A percentile compares a stretch with the other conserved stretches of the same genome.
Evolutionary conservation across 2,888 invertebrate genomes (phyloP).

Genomic region (Arctia plantaginis): DNA sequence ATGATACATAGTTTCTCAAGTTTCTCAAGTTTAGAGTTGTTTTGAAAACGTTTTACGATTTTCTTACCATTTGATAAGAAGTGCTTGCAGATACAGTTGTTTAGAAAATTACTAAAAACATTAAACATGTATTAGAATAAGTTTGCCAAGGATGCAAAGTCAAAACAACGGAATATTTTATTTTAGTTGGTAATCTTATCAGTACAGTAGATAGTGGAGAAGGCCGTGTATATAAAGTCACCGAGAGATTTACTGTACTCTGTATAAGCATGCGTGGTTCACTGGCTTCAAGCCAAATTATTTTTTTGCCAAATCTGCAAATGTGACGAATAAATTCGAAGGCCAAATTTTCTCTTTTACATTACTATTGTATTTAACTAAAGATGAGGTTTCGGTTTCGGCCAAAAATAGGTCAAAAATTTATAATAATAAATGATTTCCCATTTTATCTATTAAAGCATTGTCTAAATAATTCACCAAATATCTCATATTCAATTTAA

Average conservation of each 20-base stretch:
- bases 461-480: no score
- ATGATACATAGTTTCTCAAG: no score
- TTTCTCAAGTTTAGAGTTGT: no score
- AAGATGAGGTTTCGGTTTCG: not conserved
- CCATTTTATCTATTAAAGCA: not conserved
- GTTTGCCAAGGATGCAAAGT: not conserved
- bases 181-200: constrained; percentile 54
- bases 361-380: constrained; percentile 54
- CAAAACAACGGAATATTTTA: constrained; percentile 23
- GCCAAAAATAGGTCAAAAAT: no score
- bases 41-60: no score
- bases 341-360: constrained; percentile 58
- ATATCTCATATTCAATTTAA: no score
- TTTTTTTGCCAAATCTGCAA: constrained; percentile 76
- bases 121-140: not conserved
- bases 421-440: no score
- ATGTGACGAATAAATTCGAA: constrained; percentile 69
- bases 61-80: no score
- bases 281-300: constrained; percentile 56
- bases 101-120: no score
- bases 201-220: constrained; percentile 53
- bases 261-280: constrained; percentile 60
- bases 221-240: constrained; percentile 59
- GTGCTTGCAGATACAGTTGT: not conserved
- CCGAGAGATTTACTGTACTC: constrained; percentile 64